Evolutionary conservation across 2,888 invertebrate species (phyloP).

Genomic region (Anodontia alba): DNA sequence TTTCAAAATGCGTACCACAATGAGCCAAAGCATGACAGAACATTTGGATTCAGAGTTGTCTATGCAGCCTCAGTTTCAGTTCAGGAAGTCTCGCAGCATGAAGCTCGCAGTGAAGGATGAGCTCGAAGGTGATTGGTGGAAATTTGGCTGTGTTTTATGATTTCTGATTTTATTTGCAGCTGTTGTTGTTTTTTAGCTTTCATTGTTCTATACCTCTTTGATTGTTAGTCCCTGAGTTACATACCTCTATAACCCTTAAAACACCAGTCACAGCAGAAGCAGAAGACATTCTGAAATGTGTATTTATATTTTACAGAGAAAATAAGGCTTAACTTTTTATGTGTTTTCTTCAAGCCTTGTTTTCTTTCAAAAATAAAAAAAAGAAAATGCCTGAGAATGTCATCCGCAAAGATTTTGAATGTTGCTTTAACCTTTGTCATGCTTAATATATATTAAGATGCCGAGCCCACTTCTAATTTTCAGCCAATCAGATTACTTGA

Average conservation of each 20-base stretch:
- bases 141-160: conserved; percentile 18
- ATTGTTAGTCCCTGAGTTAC: no score
- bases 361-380: neutral
- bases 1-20: conserved; percentile 59
- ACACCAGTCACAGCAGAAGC: neutral
- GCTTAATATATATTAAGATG: no score
- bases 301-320: neutral
- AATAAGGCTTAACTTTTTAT: neutral
- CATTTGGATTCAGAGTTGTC: conserved; percentile 64
- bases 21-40: conserved; percentile 65
- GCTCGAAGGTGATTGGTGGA: conserved; percentile 76
- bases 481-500: no score
- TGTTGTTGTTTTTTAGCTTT: conserved; percentile 11
- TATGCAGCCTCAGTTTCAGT: conserved; percentile 72
- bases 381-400: no score
- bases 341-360: neutral
- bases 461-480: no score
- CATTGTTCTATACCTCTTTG: neutral
- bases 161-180: conserved; percentile 17
- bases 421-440: no score
- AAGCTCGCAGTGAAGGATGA: conserved; percentile 80
- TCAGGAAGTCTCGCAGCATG: conserved; percentile 83
- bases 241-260: neutral
- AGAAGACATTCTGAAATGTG: neutral
- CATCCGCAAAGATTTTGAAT: no score